Percentiles rank a stretch among this genome's conserved stretches.
phyloP scores from a whole-genome alignment of 2,888 invertebrate genomes.

The Nebria brevicollis region DNA sequence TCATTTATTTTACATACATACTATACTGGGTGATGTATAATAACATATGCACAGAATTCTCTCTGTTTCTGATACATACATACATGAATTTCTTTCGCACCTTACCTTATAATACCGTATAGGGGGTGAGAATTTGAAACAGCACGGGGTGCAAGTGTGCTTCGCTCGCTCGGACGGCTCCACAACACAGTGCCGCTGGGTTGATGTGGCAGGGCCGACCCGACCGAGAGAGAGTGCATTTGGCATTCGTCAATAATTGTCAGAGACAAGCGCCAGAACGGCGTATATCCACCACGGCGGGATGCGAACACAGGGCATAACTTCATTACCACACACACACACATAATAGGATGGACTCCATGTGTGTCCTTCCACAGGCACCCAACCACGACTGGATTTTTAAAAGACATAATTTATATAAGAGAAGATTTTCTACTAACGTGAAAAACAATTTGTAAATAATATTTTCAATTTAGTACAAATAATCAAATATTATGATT shows the following conservation, averaged over 20 bases:
- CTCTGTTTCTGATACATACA: too few species aligned
- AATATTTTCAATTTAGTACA: too few species aligned
- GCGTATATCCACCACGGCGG: constrained; percentile 3
- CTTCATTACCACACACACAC: constrained; percentile 14
- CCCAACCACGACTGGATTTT: neutral
- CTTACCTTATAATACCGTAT: neutral
- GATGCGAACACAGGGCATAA: constrained; percentile 14
- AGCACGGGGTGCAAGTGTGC: neutral
- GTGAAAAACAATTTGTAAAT: too few species aligned
- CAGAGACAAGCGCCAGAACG: constrained; percentile 15
- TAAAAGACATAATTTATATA: too few species aligned
- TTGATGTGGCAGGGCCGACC: neutral
- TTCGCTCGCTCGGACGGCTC: too few species aligned
- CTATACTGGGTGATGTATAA: neutral
- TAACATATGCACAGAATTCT: too few species aligned
- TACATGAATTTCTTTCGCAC: too few species aligned
- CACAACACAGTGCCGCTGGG: neutral
- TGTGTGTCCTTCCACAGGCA: neutral
- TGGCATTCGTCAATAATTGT: constrained; percentile 31
- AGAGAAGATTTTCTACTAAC: too few species aligned
- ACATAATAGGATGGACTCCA: neutral
- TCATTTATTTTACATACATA: constrained; percentile 7
- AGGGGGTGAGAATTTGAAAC: neutral
- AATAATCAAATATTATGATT: too few species aligned
- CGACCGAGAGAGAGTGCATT: constrained; percentile 17